Conservation (phyloP, 2,113 vertebrate genomes). For the Egretta garzetta region DNA sequence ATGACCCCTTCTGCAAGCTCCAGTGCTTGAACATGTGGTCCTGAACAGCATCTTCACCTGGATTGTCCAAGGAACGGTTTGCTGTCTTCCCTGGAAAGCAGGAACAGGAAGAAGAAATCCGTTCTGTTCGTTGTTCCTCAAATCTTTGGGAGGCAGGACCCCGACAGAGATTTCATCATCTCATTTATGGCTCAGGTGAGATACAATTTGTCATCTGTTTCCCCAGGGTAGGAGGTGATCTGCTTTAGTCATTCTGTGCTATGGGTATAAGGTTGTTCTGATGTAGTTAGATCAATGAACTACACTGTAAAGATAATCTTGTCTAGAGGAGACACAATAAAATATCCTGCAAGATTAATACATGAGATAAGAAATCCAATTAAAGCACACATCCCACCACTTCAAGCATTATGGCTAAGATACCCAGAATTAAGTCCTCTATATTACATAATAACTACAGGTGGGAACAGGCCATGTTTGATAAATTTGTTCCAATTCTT, state of each 20-base stretch:
- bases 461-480: not conserved
- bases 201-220: not conserved
- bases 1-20: not conserved
- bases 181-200: not conserved
- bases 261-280: not conserved
- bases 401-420: not conserved
- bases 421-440: not conserved
- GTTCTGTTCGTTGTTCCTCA: not conserved
- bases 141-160: not conserved
- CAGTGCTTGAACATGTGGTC: fast-evolving
- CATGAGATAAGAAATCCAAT: not conserved
- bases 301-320: not conserved
- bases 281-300: not conserved
- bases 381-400: not conserved
- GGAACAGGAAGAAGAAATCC: not conserved
- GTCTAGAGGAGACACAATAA: not conserved
- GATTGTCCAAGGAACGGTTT: not conserved
- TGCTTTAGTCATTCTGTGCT: not conserved
- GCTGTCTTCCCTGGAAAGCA: not conserved
- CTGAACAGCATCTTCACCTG: not conserved
- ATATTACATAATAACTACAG: not conserved
- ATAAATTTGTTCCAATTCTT: not conserved
- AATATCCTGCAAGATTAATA: not conserved
- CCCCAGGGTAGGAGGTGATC: not conserved
- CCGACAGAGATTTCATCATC: not conserved